Conservation (phyloP, 2,797 vertebrate species). For the Takifugu ocellatus region DNA sequence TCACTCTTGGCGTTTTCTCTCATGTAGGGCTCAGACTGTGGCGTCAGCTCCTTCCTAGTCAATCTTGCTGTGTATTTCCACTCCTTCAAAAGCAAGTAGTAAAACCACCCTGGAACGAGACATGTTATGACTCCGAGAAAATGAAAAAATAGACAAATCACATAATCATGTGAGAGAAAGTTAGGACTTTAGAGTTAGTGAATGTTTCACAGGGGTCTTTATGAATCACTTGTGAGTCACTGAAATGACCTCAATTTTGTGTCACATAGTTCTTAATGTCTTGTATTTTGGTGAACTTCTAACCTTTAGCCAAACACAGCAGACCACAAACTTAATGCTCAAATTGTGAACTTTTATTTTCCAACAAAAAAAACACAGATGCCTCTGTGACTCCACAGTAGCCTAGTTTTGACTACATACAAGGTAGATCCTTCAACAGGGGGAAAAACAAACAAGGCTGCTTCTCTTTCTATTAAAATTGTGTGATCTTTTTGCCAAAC, state of each 20-base stretch:
- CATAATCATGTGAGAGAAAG: conserved; percentile 65
- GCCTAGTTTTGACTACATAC: neutral
- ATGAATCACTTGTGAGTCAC: conserved; percentile 71
- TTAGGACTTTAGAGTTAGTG: conserved; percentile 46
- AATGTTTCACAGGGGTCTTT: conserved; percentile 40
- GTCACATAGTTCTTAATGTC: conserved; percentile 36
- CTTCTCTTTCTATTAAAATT: conserved; percentile 42
- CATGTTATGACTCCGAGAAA: conserved; percentile 43
- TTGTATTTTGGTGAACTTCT: conserved; percentile 46
- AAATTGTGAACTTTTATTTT: conserved; percentile 25
- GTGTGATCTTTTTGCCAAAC: conserved; percentile 53
- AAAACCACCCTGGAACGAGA: conserved; percentile 49
- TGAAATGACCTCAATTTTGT: conserved; percentile 56
- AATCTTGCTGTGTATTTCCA: conserved; percentile 3
- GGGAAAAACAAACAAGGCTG: conserved; percentile 7
- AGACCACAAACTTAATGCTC: conserved; percentile 38
- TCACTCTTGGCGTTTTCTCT: conserved; percentile 68
- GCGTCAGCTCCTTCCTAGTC: conserved; percentile 38
- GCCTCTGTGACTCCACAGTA: conserved; percentile 1
- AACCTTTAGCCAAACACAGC: conserved; percentile 41
- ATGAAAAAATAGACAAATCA: conserved; percentile 44
- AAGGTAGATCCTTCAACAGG: neutral
- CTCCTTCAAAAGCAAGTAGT: conserved; percentile 23
- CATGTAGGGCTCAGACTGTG: conserved; percentile 38
- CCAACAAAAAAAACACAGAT: conserved; percentile 9